A percentile compares a stretch with the other conserved stretches of the same genome.
Conservation (phyloP, 1,140 invertebrate genomes). For the Chlorops oryzae region DNA sequence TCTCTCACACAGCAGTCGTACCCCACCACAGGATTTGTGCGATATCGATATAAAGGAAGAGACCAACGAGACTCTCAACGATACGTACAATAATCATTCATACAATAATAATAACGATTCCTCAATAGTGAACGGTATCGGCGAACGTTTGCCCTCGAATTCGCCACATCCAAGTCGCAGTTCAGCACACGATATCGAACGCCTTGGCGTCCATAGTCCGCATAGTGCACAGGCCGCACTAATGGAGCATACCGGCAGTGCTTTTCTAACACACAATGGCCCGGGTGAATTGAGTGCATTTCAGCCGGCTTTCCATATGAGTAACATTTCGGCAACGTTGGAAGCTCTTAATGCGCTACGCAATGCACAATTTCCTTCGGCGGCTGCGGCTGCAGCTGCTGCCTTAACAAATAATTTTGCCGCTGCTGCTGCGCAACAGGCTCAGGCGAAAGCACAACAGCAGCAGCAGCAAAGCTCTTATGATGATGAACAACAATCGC, state of each 20-base stretch:
- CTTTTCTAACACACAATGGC: constrained; percentile 22
- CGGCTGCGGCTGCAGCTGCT: constrained; percentile 37
- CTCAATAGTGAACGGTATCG: constrained; percentile 10
- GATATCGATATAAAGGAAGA: constrained; percentile 47
- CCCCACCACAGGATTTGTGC: constrained; percentile 41
- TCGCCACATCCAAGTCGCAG: constrained; percentile 42
- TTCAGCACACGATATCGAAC: constrained; percentile 34
- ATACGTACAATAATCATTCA: constrained; percentile 31
- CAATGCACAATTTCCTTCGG: constrained; percentile 36
- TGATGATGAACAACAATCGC: constrained; percentile 11
- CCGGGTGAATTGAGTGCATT: constrained; percentile 30
- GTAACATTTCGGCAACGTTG: constrained; percentile 44
- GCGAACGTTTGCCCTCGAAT: constrained; percentile 34
- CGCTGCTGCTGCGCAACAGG: constrained; percentile 27
- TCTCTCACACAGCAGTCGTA: constrained; percentile 41
- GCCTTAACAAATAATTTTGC: constrained; percentile 41
- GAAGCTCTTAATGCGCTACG: constrained; percentile 43
- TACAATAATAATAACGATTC: constrained; percentile 29
- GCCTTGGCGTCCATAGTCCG: constrained; percentile 22
- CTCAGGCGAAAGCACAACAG: constrained; percentile 23
- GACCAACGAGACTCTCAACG: constrained; percentile 42
- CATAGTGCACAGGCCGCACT: not conserved
- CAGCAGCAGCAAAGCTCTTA: constrained; percentile 18
- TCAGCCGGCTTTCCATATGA: constrained; percentile 40
- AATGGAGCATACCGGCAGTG: constrained; percentile 15